Evolutionary conservation across 2,888 invertebrate species (phyloP).

Genomic region (Monopis laevigella): DNA sequence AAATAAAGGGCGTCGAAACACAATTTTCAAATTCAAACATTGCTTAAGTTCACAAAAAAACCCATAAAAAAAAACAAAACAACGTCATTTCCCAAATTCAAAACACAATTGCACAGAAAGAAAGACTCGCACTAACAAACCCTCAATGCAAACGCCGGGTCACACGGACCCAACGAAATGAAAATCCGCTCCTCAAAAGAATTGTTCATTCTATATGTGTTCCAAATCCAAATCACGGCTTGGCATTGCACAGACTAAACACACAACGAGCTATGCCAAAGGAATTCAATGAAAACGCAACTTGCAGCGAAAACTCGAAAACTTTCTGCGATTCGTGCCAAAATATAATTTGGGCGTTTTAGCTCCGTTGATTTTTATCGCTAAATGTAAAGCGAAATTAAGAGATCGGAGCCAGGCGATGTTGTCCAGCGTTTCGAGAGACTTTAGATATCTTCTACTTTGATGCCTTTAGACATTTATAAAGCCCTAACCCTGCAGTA

Average conservation of each 20-base stretch:
- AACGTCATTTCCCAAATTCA: no score
- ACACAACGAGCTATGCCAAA: constrained; percentile 12
- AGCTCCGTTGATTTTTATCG: constrained; percentile 28
- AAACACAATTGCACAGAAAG: no score
- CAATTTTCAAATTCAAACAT: no score
- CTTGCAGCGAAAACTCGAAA: constrained; percentile 12
- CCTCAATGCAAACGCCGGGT: constrained; percentile 4
- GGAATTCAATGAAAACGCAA: constrained; percentile 15
- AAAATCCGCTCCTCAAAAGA: constrained; percentile 6
- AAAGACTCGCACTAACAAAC: neutral
- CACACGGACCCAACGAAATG: constrained; percentile 2
- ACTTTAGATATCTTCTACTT: no score
- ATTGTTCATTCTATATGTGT: constrained; percentile 8
- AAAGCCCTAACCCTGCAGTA: no score
- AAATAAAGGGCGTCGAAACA: no score
- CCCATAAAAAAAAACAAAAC: no score
- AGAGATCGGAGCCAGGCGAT: no score
- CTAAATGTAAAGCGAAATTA: no score
- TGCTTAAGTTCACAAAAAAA: no score
- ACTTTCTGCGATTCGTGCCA: constrained; percentile 12
- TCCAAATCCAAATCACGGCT: constrained; percentile 7
- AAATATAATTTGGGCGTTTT: constrained; percentile 21
- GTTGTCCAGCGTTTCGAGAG: no score
- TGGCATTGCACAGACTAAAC: constrained; percentile 3
- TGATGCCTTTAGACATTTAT: no score